Base-by-base conservation (phyloP, 2,888 invertebrate species). In the Drosophila emarginata region DNA sequence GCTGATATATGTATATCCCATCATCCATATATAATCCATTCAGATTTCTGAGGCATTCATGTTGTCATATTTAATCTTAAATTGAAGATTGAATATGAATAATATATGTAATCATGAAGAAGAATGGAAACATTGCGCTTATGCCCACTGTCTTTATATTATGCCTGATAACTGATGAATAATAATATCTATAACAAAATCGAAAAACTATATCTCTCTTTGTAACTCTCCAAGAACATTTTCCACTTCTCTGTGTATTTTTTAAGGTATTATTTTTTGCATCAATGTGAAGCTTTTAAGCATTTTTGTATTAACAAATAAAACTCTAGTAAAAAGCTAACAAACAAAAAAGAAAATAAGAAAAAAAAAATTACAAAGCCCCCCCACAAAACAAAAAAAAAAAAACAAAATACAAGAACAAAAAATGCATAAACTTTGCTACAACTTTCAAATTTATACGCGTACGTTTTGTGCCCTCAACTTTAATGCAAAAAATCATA, bases 181-280 rank as follows among this genome's bases (percentile, higher is more conserved):
- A 72, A 77, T 70, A 72, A 68, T 68, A 61, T 66, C 15, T 26
- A 54, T 26, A 63, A 32, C 28, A 50, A 67, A 68, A 78, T 74
- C 67, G 68, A 62, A 70, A 53, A 67, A 60, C 71, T 67, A 71
- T 74, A 79, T 78, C 77, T 78, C 75, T 78, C 72, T 79, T 78
- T 85, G 80, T 78, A 78, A 81, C 75, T 76, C 78, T 72, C 64
- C 58, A 75, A 53, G 72, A 73, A 75, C 72, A 65, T 72, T 77
- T 79, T 78, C 79, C 63, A 71, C 76, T 76, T 77, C 72, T 80
- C 76, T 77, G 76, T 77, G 75, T 80, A 79, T 79, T 85, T 80
- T 85, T 85, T 80, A 78, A 78, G 58, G 81, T 81, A 86, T 87
- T 79, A 88, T 89, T 89, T 89, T 87, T 88, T 89, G 89, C 89